These are phyloP conservation scores for Aplocera efformata DNA, from an alignment of 2,888 invertebrate species.

Conservation along the genomic window DNA sequence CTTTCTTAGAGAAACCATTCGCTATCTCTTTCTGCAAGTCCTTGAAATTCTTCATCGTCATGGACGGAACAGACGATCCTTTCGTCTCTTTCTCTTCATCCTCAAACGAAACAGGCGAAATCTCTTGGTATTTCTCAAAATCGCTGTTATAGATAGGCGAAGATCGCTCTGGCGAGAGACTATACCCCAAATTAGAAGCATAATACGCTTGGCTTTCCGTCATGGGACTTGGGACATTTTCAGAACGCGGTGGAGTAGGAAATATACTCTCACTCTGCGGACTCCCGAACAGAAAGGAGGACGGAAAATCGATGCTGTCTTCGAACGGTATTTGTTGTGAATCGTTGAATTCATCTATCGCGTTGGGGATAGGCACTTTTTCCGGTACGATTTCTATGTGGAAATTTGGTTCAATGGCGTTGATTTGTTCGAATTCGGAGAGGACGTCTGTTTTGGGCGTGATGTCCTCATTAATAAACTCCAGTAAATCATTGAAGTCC, in stretches of 20 bases:
- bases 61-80: slow-evolving; percentile 35
- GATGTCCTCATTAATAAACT: slow-evolving; percentile 42
- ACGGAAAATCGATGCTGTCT: slow-evolving; percentile 27
- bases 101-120: slow-evolving; percentile 34
- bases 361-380: slow-evolving; percentile 24
- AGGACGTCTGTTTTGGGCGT: slow-evolving; percentile 7
- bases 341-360: slow-evolving; percentile 37
- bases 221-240: slow-evolving; percentile 52
- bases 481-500: slow-evolving; percentile 39
- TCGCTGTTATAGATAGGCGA: slow-evolving; percentile 53
- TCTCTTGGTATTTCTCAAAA: slow-evolving; percentile 58
- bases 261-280: slow-evolving; percentile 28
- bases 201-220: slow-evolving; percentile 47
- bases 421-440: slow-evolving; percentile 16
- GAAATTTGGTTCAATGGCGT: slow-evolving; percentile 18
- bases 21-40: slow-evolving; percentile 62
- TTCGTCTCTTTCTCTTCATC: slow-evolving; percentile 37
- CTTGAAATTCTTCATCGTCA: slow-evolving; percentile 62
- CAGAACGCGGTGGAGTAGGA: slow-evolving; percentile 60
- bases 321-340: slow-evolving; percentile 30
- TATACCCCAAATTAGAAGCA: slow-evolving; percentile 45
- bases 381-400: slow-evolving; percentile 12
- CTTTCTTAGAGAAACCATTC: slow-evolving; percentile 48
- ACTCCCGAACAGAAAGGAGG: slow-evolving; percentile 21
- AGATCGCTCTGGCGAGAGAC: slow-evolving; percentile 47